Base-by-base conservation (phyloP, 2,888 invertebrate species). In the Heliconius aoede region DNA sequence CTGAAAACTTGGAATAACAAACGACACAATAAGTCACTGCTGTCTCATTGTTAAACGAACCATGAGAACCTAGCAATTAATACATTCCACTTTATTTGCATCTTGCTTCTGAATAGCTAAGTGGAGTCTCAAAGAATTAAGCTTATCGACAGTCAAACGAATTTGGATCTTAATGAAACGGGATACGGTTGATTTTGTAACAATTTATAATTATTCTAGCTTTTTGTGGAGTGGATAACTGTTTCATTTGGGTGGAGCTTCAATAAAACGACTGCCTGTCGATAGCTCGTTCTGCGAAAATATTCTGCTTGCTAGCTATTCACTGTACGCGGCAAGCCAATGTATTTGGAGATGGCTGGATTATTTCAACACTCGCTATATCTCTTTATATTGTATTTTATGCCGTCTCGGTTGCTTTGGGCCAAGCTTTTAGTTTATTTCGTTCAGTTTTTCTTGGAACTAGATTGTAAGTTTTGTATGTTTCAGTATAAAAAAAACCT, bases 21-120 rank as follows among this genome's bases (percentile, higher is more conserved):
- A 40, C 65, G 24, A 36, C 24, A 21, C 36, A 58, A 24, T 60
- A 72, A 60, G 5, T 72, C 21, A 72, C 36, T 60, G 60, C 65
- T 62, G 46, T 32, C 28, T 76, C 79, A 64, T 83, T 84, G 82
- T 85, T 87, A 88, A 91, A 90, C 87, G 87, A 87, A 88, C 90
- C 87, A 88, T 89, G 86, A 90, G 91, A 90, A 90, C 88, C 88
- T 84, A 90, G 86, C 88, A 89, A 91, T 91, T 91, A 92, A 89
- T 89, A 88, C 88, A 89, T 86, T 85, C 87, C 86, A 86, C 87
- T 81, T 81, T 81, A 81, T 81, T 81, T 77, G 79, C 90, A 91
- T 90, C 89, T 89, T 85, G 86, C 85, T 86, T 78, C 84, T 84
- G 83, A 85, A 85, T 79, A 81, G 79, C 69, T 68, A 73, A 65